A percentile compares a stretch with the other conserved stretches of the same genome.
Conservation (phyloP, 2,797 vertebrate species). For the Brachymystax lenok region DNA sequence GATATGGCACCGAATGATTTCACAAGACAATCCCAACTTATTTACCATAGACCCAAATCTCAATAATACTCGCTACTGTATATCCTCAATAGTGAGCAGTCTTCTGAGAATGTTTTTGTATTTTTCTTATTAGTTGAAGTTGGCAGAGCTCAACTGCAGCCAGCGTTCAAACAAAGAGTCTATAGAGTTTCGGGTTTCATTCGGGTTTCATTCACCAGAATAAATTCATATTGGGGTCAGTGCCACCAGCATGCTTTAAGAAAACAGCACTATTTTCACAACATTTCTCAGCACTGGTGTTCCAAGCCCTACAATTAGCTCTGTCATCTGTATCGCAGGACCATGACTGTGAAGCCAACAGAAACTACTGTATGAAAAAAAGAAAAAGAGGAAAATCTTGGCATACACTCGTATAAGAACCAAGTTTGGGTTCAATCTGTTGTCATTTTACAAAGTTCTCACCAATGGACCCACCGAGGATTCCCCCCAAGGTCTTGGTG, state of each 20-base stretch:
- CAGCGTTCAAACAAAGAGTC: constrained; percentile 39
- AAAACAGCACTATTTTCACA: constrained; percentile 61
- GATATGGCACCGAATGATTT: constrained; percentile 57
- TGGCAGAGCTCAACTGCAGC: constrained; percentile 45
- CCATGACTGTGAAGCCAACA: constrained; percentile 62
- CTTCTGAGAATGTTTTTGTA: constrained; percentile 30
- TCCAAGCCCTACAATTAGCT: constrained; percentile 70
- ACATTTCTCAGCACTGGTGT: constrained; percentile 60
- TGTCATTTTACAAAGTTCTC: constrained; percentile 56
- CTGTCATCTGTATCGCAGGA: constrained; percentile 63
- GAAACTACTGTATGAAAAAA: constrained; percentile 52
- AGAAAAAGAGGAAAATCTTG: constrained; percentile 54
- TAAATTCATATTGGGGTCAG: constrained; percentile 67
- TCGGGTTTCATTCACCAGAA: constrained; percentile 58
- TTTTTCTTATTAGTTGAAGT: constrained; percentile 54
- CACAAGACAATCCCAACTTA: constrained; percentile 54
- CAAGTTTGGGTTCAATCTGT: constrained; percentile 44
- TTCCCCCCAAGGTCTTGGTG: background rate
- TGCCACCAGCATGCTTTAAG: constrained; percentile 62
- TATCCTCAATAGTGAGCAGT: constrained; percentile 7
- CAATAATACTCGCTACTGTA: background rate
- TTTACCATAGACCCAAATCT: constrained; percentile 39
- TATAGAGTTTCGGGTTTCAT: constrained; percentile 37
- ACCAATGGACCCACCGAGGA: background rate
- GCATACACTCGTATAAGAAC: constrained; percentile 37